A percentile compares a stretch with the other conserved stretches of the same genome.
These are phyloP conservation scores for Amphimallon solstitiale DNA, from an alignment of 2,888 invertebrate genomes.

Conservation along the genomic window DNA sequence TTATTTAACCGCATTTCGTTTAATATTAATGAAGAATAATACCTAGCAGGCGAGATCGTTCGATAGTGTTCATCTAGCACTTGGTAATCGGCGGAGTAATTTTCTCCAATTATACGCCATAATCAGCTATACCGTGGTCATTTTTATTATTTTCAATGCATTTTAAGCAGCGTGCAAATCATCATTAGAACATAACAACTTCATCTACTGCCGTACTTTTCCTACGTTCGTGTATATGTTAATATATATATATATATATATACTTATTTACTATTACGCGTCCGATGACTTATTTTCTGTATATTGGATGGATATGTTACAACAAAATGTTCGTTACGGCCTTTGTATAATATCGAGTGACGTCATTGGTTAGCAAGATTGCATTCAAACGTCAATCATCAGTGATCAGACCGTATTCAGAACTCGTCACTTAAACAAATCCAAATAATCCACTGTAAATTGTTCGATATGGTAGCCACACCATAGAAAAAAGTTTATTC, in stretches of 20 bases:
- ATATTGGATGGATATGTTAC: background rate
- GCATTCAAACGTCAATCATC: conserved; percentile 49
- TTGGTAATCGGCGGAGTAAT: conserved; percentile 30
- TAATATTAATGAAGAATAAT: conserved; percentile 40
- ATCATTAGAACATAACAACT: conserved; percentile 38
- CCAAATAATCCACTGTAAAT: too few species aligned
- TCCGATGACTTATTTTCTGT: background rate
- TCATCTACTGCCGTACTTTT: conserved; percentile 10
- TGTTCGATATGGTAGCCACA: too few species aligned
- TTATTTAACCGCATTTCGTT: conserved; percentile 28
- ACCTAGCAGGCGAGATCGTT: conserved; percentile 21
- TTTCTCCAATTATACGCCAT: conserved; percentile 35
- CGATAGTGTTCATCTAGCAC: conserved; percentile 39
- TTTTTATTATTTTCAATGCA: conserved; percentile 38
- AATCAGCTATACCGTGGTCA: conserved; percentile 30
- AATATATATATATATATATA: too few species aligned
- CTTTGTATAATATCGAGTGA: conserved; percentile 39
- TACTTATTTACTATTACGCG: background rate
- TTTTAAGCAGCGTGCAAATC: conserved; percentile 38
- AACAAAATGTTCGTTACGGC: background rate
- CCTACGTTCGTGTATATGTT: background rate
- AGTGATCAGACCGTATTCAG: conserved; percentile 50
- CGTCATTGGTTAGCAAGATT: conserved; percentile 43
- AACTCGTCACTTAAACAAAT: conserved; percentile 40
- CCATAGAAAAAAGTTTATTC: too few species aligned